Conservation (phyloP, 2,888 invertebrate species). For the Pteria penguin region DNA sequence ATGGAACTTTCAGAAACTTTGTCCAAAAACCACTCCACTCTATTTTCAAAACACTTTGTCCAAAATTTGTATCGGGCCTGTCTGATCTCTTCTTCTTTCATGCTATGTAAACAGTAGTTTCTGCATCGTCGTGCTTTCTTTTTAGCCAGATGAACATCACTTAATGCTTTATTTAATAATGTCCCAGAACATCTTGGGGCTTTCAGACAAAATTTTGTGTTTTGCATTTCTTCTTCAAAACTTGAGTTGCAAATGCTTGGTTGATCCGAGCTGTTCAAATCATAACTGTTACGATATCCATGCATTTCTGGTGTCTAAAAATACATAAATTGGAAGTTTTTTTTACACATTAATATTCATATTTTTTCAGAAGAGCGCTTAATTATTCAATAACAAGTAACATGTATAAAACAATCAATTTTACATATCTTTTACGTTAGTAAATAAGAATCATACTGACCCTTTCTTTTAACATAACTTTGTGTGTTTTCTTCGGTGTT, state of each 20-base stretch:
- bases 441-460: too few relatives aligned
- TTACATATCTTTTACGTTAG: too few relatives aligned
- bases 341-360: too few relatives aligned
- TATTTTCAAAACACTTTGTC: not conserved
- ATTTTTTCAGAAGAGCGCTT: too few relatives aligned
- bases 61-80: not conserved
- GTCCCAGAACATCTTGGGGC: not conserved
- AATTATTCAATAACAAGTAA: too few relatives aligned
- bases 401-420: too few relatives aligned
- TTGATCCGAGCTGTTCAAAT: too few relatives aligned
- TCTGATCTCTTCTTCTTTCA: not conserved
- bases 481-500: too few relatives aligned
- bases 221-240: not conserved
- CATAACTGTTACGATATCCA: too few relatives aligned
- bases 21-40: conserved; percentile 9
- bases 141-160: not conserved
- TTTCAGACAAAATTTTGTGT: not conserved
- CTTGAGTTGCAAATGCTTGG: not conserved
- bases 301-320: too few relatives aligned
- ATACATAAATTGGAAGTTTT: too few relatives aligned
- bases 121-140: not conserved
- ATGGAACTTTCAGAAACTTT: not conserved
- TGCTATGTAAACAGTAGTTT: not conserved
- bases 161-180: not conserved
- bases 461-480: too few relatives aligned